Base-by-base conservation (phyloP, 2,888 invertebrate genomes). In the Patella caerulea region DNA sequence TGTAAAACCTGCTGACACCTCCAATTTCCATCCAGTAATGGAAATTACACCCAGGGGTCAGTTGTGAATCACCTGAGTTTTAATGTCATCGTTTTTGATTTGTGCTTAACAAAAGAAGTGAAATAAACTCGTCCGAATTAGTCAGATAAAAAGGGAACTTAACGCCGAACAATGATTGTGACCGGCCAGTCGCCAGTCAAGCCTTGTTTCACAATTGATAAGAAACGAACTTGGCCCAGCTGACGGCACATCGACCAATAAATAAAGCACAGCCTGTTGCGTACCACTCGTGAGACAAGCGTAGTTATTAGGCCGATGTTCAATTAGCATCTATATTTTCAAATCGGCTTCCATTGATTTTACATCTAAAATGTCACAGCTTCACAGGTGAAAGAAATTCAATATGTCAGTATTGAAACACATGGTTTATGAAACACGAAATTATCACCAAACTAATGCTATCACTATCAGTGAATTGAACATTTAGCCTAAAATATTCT, bases 121-220 rank as follows among this genome's bases (percentile, higher is more conserved):
- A 45, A 45, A 45, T 45, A 45, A 45, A 45, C 45, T 9, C 45
- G 45, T 45, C 45, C 45, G 45, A 45, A 7, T 45, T 45, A 45
- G 45, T 45, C 45, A 45, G 45, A 7, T 45, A 45, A 45, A 45
- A 45, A 9, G 9, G 45, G 45, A 45, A 45, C 45, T 45, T 45
- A 45, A 45, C 45, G 7, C 9, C 19, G 24, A 65, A 65, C 65
- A 65, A 65, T 24, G 65, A 65, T 24, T 65, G 65, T 65, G 65
- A 65, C 65, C 45, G 34, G 45, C 45, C 45, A 65, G 19, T 65
- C 65, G 12, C 65, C 24, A 65, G 65, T 24, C 65, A 65, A 24
- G 19, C 65, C 65, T 65, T 14, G 65, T 65, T 65, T 65, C 65
- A 65, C 65, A 65, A 65, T 65, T 65, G 65, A 65, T 65, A 65